Evolutionary conservation across 2,797 vertebrate species (phyloP).

Genomic region (Enteromius mattozi): DNA sequence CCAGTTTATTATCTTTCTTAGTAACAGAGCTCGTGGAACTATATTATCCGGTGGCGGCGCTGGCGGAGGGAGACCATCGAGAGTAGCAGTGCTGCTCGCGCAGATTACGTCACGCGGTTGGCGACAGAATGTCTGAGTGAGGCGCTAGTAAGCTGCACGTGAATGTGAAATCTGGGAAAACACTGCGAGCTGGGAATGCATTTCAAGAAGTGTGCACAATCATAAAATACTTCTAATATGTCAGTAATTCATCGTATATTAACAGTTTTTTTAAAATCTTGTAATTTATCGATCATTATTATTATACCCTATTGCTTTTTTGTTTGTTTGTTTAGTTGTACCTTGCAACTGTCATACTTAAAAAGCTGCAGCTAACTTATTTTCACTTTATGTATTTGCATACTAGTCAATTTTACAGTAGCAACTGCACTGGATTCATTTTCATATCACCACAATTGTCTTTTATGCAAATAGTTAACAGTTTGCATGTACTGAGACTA

Average conservation of each 20-base stretch:
- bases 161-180: constrained; percentile 82
- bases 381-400: not conserved
- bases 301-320: constrained; percentile 26
- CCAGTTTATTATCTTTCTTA: constrained; percentile 19
- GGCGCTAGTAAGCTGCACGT: constrained; percentile 82
- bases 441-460: not conserved
- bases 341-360: not conserved
- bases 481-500: not conserved
- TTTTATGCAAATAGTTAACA: not conserved
- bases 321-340: not conserved
- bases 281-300: not conserved
- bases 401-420: not conserved
- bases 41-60: constrained; percentile 68
- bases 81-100: constrained; percentile 68
- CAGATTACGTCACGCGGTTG: constrained; percentile 82
- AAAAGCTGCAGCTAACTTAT: not conserved
- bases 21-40: constrained; percentile 66
- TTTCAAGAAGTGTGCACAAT: not conserved
- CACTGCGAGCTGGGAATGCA: constrained; percentile 65
- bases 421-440: not conserved
- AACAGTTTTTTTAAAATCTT: not conserved
- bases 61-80: constrained; percentile 76
- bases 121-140: constrained; percentile 89
- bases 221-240: not conserved
- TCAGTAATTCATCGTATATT: not conserved